Evolutionary conservation across 2,113 vertebrate species (phyloP), one percentile per base, ranked within the genome.

Genomic region (Gymnorhina tibicen): DNA sequence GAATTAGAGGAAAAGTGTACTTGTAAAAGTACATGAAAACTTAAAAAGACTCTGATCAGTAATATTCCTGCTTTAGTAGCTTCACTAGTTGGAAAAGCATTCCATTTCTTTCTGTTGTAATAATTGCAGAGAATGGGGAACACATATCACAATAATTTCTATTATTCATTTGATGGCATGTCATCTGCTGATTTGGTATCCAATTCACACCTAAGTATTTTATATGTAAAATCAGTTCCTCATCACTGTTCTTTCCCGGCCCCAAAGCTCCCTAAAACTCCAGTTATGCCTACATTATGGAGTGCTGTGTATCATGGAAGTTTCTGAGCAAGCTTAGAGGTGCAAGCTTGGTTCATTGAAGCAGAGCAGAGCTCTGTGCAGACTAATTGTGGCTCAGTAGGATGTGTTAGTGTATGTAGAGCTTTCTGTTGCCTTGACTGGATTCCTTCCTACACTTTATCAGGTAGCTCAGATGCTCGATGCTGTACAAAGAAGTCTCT

Each of bases 131-230:
- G 50, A 84, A 47, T 27, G 26, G 24, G 44, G 19, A 77, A 75
- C 17, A 8, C 20, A 17, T 44, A 27, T 77, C 35, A 53, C 76
- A 77, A 86, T 87, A 69, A 92, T 69, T 96, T 93, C 35, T 89
- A 95, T 96, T 92, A 94, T 83, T 92, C 7, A 58, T 93, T 95
- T 93, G 79, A 95, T 92, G 50, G 68, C 59, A 53, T 47, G 70
- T 80, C 92, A 77, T 64, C 19, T 78, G 66, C 70, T 88, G 81
- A 74, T 80, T 90, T 95, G 93, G 85, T 85, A 85, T 92, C 58
- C 59, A 62, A 55, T 63, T 50, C 69, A 96, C 64, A 95, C 72
- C 88, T 94, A 18, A 85, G 93, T 84, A 24, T 58, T 82, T 87
- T 64, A 96, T 92, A 91, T 83, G 72, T 91, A 91, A 93, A 76